Percentiles rank a stretch among this genome's conserved stretches.
These are phyloP conservation scores for Lepidocyrtinus sp. DNA, from an alignment of 2,888 invertebrate genomes.

Conservation along the genomic window DNA sequence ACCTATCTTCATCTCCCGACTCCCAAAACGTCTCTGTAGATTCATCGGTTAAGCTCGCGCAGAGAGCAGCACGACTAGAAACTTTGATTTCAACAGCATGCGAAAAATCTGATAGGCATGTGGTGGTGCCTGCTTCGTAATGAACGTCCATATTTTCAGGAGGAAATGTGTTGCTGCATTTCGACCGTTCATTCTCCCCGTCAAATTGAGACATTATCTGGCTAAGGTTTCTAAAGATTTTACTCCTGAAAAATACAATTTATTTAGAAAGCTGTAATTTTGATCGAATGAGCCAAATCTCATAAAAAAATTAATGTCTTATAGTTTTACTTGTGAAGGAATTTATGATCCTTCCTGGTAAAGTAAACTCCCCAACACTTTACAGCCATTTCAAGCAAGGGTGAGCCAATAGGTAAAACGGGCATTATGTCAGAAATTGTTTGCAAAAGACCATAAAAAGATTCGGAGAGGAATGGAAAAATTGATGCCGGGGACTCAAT, in stretches of 20 bases:
- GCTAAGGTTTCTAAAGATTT: constrained; percentile 96
- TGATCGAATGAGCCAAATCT: not conserved
- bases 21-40: constrained; percentile 99
- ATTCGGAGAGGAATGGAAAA: constrained; percentile 76
- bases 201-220: constrained; percentile 95
- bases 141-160: constrained; percentile 40
- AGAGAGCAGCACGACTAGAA: constrained; percentile 95
- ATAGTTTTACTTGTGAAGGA: constrained; percentile 79
- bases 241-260: constrained; percentile 77
- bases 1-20: constrained; percentile 92
- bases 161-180: constrained; percentile 51
- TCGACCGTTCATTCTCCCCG: constrained; percentile 78
- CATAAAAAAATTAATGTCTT: constrained; percentile 13
- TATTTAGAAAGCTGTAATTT: too few species aligned
- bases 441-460: constrained; percentile 89
- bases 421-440: constrained; percentile 94
- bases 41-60: constrained; percentile 91
- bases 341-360: constrained; percentile 89
- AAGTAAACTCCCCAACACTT: constrained; percentile 95
- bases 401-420: constrained; percentile 87
- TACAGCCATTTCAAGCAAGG: constrained; percentile 92
- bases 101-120: constrained; percentile 78
- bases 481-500: constrained; percentile 68
- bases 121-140: constrained; percentile 53
- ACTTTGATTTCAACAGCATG: constrained; percentile 85